Percentiles rank a stretch among this genome's conserved stretches.
Conservation (phyloP, 2,888 invertebrate species). For the Anoncus sp. region DNA sequence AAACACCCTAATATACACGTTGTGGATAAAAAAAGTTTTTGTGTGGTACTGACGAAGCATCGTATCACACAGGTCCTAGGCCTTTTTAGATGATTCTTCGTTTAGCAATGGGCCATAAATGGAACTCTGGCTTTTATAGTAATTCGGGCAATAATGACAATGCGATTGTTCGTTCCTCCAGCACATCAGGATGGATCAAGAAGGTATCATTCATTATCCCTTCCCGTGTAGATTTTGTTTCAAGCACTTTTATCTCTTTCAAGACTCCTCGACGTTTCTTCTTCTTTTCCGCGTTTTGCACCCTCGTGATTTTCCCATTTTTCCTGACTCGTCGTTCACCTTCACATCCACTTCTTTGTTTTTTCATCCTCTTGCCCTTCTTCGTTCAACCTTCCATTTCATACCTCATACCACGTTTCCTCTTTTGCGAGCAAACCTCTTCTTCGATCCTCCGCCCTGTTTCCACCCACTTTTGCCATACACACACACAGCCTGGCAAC, state of each 20-base stretch:
- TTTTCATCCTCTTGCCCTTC: slow-evolving; percentile 24
- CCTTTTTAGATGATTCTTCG: slow-evolving; percentile 61
- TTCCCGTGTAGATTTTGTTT: slow-evolving; percentile 2
- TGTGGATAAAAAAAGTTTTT: no score
- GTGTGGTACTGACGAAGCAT: not conserved
- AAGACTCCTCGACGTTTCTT: not conserved
- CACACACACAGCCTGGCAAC: slow-evolving; percentile 3
- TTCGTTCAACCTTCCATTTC: slow-evolving; percentile 32
- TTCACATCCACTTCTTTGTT: slow-evolving; percentile 36
- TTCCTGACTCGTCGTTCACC: slow-evolving; percentile 42
- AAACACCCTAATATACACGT: no score
- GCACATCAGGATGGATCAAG: slow-evolving; percentile 52
- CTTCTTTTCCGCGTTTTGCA: slow-evolving; percentile 3
- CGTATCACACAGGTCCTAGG: not conserved
- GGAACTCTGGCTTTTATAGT: slow-evolving; percentile 30
- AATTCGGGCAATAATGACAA: slow-evolving; percentile 61
- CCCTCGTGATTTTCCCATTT: slow-evolving; percentile 62
- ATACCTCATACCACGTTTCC: slow-evolving; percentile 41
- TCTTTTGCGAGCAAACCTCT: slow-evolving; percentile 55
- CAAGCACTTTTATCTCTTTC: slow-evolving; percentile 6
- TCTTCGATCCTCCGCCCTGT: slow-evolving; percentile 54
- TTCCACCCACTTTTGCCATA: slow-evolving; percentile 20
- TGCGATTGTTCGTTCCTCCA: slow-evolving; percentile 52
- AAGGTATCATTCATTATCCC: slow-evolving; percentile 35
- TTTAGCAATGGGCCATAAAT: slow-evolving; percentile 34